These are phyloP conservation scores for Xiphophorus birchmanni DNA, from an alignment of 2,797 vertebrate species.

Conservation along the genomic window DNA sequence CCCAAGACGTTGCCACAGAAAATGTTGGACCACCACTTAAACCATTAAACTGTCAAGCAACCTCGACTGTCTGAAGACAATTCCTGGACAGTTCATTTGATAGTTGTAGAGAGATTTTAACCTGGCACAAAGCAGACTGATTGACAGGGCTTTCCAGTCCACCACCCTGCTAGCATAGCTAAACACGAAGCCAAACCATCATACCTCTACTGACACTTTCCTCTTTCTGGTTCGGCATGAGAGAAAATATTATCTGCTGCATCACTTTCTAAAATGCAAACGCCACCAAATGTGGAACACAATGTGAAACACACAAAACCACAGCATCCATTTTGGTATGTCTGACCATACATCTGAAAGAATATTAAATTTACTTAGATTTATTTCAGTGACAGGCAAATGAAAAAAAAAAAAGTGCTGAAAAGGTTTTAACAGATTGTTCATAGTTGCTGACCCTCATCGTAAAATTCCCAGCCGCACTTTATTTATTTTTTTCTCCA, in stretches of 20 bases:
- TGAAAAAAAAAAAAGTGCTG: constrained; percentile 33
- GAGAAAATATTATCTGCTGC: constrained; percentile 24
- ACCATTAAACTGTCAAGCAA: constrained; percentile 6
- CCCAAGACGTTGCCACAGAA: constrained; percentile 1
- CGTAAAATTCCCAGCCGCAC: constrained; percentile 38
- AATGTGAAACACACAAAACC: constrained; percentile 29
- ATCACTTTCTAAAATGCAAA: constrained; percentile 38
- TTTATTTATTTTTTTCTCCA: constrained; percentile 24
- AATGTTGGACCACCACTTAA: neutral
- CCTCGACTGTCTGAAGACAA: neutral
- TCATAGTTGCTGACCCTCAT: constrained; percentile 54
- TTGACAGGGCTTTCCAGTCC: constrained; percentile 2
- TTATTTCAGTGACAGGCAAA: constrained; percentile 46
- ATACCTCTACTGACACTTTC: constrained; percentile 3
- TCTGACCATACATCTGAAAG: constrained; percentile 46
- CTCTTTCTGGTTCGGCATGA: constrained; percentile 14
- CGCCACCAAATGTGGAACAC: constrained; percentile 38
- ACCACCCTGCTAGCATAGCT: constrained; percentile 8
- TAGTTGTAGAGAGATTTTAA: constrained; percentile 18
- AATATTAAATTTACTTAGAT: constrained; percentile 50
- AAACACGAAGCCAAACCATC: constrained; percentile 10
- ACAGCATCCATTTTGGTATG: constrained; percentile 30
- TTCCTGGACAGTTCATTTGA: neutral
- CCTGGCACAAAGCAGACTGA: constrained; percentile 2
- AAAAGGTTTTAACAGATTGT: constrained; percentile 64